Base-by-base conservation (phyloP, 2,888 invertebrate genomes). In the Acronicta leporina region DNA sequence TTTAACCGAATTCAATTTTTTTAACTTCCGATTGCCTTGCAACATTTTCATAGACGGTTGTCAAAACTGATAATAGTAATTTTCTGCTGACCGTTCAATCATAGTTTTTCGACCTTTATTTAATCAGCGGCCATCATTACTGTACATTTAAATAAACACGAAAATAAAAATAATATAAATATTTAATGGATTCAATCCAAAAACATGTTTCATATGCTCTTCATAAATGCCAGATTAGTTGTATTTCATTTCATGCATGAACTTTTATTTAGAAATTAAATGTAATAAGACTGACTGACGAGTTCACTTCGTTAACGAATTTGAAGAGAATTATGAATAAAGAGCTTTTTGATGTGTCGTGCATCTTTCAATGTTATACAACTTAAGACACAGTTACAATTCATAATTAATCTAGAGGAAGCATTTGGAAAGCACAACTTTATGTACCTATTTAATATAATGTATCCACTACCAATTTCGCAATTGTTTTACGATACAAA, bases 131-230 rank as follows among this genome's bases (percentile, higher is more conserved):
- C 27, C 27, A 27, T 27, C 5, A 7, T 27, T 27, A 27, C 3
- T 5, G 27, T 4, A 27, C 30, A 30, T 30, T n/a, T n/a, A n/a
- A n/a, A n/a, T n/a, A n/a, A n/a, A n/a, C n/a, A n/a, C n/a, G n/a
- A n/a, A n/a, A n/a, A n/a, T n/a, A n/a, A n/a, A n/a, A n/a, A n/a
- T n/a, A n/a, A n/a, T n/a, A n/a, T n/a, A n/a, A n/a, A n/a, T n/a
- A 0, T 5, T 30, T 30, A 9, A 30, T 13, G 13, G 27, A 40
- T 14, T 40, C 13, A 30, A 50, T 27, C 20, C 13, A 33, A 40
- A 54, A 11, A 7, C 46, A 46, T 46, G 54, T 54, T 41, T 46
- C 46, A 33, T 54, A 54, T 47, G 42, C 30, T 40, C 16, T 41
- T 30, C 4, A 54, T 42, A 20, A 46, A 42, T 20, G 27, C 47